Percentiles rank a stretch among this genome's conserved stretches.
Evolutionary conservation across 2,797 vertebrate species (phyloP).

Genomic region (Crax fasciolata): DNA sequence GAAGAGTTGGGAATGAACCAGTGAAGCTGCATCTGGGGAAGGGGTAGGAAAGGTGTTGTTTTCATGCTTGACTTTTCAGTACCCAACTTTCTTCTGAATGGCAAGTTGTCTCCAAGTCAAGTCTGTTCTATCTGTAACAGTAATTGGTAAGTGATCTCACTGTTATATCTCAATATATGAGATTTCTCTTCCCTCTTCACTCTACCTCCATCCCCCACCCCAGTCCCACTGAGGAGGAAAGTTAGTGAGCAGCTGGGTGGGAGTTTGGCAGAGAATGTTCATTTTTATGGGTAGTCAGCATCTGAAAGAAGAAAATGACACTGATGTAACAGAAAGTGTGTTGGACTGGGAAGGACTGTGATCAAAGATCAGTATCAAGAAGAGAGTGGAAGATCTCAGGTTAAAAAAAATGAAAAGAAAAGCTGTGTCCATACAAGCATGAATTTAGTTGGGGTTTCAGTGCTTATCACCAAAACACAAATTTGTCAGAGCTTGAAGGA

Average conservation of each 20-base stretch:
- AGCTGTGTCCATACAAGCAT: not conserved
- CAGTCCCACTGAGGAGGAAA: not conserved
- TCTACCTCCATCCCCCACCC: not conserved
- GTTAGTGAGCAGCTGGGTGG: not conserved
- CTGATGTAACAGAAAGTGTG: not conserved
- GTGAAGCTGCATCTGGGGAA: not conserved
- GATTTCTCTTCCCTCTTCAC: not conserved
- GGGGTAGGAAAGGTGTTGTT: fast-evolving
- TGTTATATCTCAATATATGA: not conserved
- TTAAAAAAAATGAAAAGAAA: not conserved
- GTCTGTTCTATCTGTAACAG: not conserved
- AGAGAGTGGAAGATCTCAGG: not conserved
- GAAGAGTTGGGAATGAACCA: too few relatives aligned
- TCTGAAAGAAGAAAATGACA: not conserved
- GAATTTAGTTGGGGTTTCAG: not conserved
- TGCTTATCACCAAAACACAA: not conserved
- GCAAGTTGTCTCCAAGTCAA: not conserved
- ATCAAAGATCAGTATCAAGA: not conserved
- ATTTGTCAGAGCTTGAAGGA: not conserved
- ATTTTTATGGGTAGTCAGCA: not conserved
- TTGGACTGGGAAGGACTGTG: not conserved
- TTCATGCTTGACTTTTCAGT: not conserved
- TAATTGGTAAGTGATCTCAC: not conserved
- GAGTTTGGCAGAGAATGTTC: not conserved
- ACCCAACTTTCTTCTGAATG: not conserved